Base-by-base conservation (phyloP, 30 jellyfish, hydroid and myxozoan genomes). In the Aurelia coerulea region DNA sequence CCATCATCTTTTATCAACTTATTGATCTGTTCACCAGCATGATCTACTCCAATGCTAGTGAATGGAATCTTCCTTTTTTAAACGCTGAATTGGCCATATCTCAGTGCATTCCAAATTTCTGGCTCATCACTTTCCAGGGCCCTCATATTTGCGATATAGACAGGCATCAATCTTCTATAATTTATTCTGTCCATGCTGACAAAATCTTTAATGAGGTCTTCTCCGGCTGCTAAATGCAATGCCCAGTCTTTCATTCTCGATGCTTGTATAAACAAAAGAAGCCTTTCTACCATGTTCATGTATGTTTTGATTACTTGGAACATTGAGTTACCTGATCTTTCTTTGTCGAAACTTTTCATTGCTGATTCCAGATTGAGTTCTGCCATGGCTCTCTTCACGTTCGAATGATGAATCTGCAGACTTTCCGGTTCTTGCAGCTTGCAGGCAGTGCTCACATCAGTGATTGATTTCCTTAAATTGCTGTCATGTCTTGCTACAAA, bases 1-100 rank as follows among this genome's bases (percentile, higher is more conserved):
- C 90, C 79, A 33, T 64, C n/a, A 42, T 62, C 51, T 67, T 62
- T 79, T 67, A 79, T 34, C 12, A 58, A 4, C 67, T 35, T 67
- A 84, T 2, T 81, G 83, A 81, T 84, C 66, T 81, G 91, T 54
- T 81, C 91, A 15, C 82, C 75, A 12, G 74, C 91, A 69, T 81
- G 76, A 50, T 66, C 91, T 32, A 62, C 19, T n/a, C 84, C 83
- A 15, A 81, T 66, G 50, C 70, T 73, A 81, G 91, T 65, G 83
- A 50, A 64, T 8, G 65, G 83, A 65, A 81, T 66, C 35, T 52
- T 12, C n/a, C 29, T 65, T 66, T 65, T 65, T 73, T 64, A 68
- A 32, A 81, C 74, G 75, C 89, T 59, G 71, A 67, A 53, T n/a
- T 67, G 31, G 69, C 91, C 91, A 66, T 58, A 4, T 84, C 67